Evolutionary conservation across 2,888 invertebrate species (phyloP), one percentile per base, ranked within the genome.

Genomic region (Drosophila parthenogenetica): DNA sequence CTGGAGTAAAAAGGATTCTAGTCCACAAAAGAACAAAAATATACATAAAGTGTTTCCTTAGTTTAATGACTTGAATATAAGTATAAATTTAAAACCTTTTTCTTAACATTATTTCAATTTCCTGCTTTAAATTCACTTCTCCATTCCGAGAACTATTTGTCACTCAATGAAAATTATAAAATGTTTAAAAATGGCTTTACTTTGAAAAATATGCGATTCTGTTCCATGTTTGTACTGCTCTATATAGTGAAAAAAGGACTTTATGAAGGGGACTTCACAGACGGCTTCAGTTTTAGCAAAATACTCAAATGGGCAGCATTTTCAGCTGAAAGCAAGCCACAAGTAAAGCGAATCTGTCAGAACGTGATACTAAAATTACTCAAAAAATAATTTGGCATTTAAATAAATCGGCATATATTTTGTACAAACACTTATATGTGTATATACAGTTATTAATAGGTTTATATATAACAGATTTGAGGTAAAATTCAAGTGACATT

Each of bases 191-290:
- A 45, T 57, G 35, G 22, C 13, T 45, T 11, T n/a, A 29, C 11
- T 7, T 10, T 53, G n/a, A 22, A n/a, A 22, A 77, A 71, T 62
- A 77, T 83, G 72, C 69, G 67, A 0, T 51, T 77, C 19, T 71
- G 82, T 19, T 79, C 70, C 10, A 59, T 83, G 46, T 85, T 82
- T 51, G 64, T 55, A 5, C n/a, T 83, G 11, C 57, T 83, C 0
- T 61, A 77, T 35, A 85, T 83, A 5, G 73, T 63, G 0, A 68
- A 63, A 3, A 51, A 64, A 17, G 5, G 14, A 5, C 17, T 14
- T 5, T 10, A 17, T 13, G 5, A 11, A 5, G 4, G 3, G 1
- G 16, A 53, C 1, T 11, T 51, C 1, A 3, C 5, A 0, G 48
- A 19, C 14, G 22, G 1, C 3, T 13, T 50, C 22, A 13, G 29